A percentile compares a stretch with the other conserved stretches of the same genome.
Conservation (phyloP, 2,797 vertebrate species). For the Myotis findleyi region DNA sequence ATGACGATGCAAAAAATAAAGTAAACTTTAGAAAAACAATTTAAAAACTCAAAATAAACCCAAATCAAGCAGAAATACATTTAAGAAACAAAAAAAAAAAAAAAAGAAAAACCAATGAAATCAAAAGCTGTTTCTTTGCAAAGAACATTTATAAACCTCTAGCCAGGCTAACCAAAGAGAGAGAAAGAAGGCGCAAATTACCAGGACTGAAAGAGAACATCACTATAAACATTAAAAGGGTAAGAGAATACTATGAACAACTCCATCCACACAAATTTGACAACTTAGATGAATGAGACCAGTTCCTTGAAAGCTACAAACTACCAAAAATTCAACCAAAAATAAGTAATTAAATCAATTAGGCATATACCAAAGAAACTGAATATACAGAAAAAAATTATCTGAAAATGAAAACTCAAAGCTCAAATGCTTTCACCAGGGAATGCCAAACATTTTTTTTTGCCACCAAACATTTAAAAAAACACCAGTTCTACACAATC, state of each 20-base stretch:
- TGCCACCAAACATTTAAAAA: conserved; percentile 4
- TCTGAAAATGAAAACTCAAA: neutral
- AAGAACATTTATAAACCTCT: neutral
- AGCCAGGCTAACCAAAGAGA: neutral
- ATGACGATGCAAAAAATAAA: neutral
- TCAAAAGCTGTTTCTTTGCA: neutral
- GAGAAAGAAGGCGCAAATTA: neutral
- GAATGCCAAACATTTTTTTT: neutral
- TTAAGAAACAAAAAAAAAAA: neutral
- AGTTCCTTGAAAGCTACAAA: neutral
- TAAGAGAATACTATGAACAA: neutral
- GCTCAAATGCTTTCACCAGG: neutral
- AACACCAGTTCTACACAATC: neutral
- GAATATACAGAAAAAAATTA: neutral
- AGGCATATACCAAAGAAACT: neutral
- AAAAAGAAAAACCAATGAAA: neutral
- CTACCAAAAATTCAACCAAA: conserved; percentile 15
- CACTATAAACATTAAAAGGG: neutral
- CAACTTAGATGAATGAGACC: neutral
- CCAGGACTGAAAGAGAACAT: neutral
- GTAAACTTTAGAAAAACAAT: neutral
- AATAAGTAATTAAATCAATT: conserved; percentile 17
- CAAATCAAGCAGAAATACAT: conserved; percentile 35
- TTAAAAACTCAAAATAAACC: neutral
- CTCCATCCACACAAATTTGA: neutral